phyloP scores from a whole-genome alignment of 2,113 vertebrate genomes.

The Halichoeres trimaculatus region DNA sequence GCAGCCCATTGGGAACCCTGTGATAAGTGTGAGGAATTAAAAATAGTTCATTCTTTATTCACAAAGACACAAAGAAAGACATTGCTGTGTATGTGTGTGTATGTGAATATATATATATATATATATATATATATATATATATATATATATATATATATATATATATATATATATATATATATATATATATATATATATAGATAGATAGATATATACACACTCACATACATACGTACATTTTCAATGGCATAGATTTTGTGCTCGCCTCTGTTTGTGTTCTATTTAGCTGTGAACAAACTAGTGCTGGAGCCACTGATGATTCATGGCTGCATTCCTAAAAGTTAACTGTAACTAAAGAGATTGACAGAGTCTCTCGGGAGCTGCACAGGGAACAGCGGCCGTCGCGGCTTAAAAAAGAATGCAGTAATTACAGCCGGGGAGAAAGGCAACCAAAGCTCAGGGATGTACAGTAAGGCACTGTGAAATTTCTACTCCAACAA shows the following conservation, averaged over 20 bases:
- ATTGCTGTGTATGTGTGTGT: no score
- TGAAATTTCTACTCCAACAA: constrained; percentile 4
- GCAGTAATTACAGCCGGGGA: constrained; percentile 45
- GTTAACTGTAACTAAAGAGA: constrained; percentile 30
- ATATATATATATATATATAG: no score
- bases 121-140: no score
- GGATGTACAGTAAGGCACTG: constrained; percentile 17
- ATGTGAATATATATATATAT: no score
- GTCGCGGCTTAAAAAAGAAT: constrained; percentile 26
- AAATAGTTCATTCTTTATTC: constrained; percentile 57
- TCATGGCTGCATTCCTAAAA: constrained; percentile 13
- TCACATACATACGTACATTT: no score
- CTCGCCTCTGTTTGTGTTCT: neutral
- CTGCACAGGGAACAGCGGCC: constrained; percentile 7
- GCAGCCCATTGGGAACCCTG: constrained; percentile 46
- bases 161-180: no score
- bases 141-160: no score
- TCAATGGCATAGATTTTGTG: neutral
- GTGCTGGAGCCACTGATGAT: constrained; percentile 16
- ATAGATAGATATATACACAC: no score
- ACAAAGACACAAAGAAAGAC: no score
- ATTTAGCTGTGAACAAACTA: neutral
- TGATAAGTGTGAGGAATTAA: constrained; percentile 64
- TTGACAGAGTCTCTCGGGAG: constrained; percentile 27
- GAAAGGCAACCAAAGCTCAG: constrained; percentile 10